Evolutionary conservation across 2,797 vertebrate species (phyloP).

Genomic region (Threskiornis aethiopicus): DNA sequence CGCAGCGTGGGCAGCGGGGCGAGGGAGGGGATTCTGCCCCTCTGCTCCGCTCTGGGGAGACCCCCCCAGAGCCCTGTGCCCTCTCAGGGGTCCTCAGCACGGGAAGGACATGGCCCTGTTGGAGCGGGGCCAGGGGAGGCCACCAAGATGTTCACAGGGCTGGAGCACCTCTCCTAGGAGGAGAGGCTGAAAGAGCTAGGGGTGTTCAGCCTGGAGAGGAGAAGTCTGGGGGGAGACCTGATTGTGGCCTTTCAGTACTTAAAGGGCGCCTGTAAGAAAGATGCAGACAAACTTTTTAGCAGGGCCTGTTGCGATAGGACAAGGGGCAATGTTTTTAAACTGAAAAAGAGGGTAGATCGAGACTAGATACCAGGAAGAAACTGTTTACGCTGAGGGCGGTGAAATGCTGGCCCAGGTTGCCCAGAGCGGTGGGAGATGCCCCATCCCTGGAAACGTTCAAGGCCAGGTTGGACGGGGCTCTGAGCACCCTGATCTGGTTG

Average conservation of each 20-base stretch:
- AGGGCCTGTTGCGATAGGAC: background rate
- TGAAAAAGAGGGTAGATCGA: background rate
- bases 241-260: background rate
- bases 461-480: background rate
- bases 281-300: background rate
- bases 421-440: background rate
- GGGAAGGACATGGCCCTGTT: background rate
- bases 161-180: background rate
- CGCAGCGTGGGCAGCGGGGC: no score
- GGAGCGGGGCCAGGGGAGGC: background rate
- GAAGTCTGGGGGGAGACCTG: background rate
- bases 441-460: background rate
- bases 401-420: background rate
- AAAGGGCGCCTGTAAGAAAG: background rate
- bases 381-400: no score
- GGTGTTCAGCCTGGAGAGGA: background rate
- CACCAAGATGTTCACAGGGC: fast-evolving
- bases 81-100: background rate
- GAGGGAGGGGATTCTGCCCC: background rate
- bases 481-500: background rate
- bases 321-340: no score
- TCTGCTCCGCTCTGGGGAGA: background rate
- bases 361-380: background rate
- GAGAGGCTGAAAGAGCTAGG: background rate
- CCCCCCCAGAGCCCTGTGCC: background rate